phyloP scores from a whole-genome alignment of 1,140 invertebrate genomes.

The Trachymyrmex septentrionalis region DNA sequence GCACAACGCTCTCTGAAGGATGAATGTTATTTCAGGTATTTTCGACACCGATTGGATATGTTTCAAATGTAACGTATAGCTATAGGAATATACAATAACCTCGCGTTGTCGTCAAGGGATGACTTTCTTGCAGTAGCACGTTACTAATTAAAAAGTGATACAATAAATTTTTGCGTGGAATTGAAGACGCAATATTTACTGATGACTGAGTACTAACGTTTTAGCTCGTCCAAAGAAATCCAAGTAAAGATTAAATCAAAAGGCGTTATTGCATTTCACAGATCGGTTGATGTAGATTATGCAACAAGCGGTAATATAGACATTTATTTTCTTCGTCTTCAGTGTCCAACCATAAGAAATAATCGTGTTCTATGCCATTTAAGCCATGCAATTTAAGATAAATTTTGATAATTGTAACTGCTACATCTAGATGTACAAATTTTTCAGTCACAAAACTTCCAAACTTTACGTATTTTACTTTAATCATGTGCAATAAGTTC shows the following conservation, averaged over 20 bases:
- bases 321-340: background rate
- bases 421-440: background rate
- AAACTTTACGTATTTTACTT: background rate
- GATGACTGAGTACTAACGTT: background rate
- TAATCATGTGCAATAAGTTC: conserved; percentile 1
- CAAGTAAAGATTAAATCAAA: background rate
- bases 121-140: background rate
- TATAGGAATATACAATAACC: background rate
- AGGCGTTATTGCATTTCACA: background rate
- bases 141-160: background rate
- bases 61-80: conserved; percentile 54
- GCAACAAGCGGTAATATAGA: background rate
- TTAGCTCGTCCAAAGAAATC: background rate
- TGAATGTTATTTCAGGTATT: conserved; percentile 53
- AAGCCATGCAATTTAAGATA: background rate
- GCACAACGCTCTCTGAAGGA: conserved; percentile 38
- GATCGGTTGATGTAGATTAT: background rate
- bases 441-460: background rate
- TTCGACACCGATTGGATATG: conserved; percentile 51
- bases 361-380: background rate
- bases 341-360: background rate
- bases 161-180: background rate
- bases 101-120: background rate
- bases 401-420: background rate
- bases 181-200: background rate